Percentiles rank a stretch among this genome's conserved stretches.
Evolutionary conservation across 30 jellyfish, hydroid and myxozoan genomes (phyloP).

Genomic region (Calvadosia cruxmelitensis): DNA sequence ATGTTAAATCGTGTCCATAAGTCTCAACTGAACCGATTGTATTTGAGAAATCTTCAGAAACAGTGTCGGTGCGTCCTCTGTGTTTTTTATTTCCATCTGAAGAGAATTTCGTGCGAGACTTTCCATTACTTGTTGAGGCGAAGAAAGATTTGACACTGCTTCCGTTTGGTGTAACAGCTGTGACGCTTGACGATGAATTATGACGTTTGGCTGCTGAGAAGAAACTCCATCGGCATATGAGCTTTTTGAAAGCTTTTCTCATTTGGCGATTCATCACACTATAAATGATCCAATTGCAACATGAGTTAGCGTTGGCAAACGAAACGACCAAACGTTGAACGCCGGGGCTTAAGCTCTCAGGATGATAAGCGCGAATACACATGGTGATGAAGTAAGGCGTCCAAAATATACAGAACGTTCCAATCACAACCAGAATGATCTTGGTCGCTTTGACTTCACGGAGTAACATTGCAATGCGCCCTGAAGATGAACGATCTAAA

Average conservation of each 20-base stretch:
- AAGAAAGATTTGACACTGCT: too few relatives aligned
- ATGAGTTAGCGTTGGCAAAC: conserved; percentile 46
- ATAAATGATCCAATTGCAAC: conserved; percentile 78
- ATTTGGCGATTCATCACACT: conserved; percentile 63
- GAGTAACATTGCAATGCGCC: conserved; percentile 6
- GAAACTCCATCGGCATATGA: conserved; percentile 2
- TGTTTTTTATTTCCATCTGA: too few relatives aligned
- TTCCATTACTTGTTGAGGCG: too few relatives aligned
- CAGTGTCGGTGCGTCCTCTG: too few relatives aligned
- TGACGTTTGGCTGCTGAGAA: too few relatives aligned
- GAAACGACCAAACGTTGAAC: conserved; percentile 45
- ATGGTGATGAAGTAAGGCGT: conserved; percentile 53
- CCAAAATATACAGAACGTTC: conserved; percentile 66
- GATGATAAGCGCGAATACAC: conserved; percentile 43
- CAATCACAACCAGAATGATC: conserved; percentile 59
- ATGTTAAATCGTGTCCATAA: too few relatives aligned
- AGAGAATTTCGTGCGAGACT: too few relatives aligned
- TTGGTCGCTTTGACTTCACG: conserved; percentile 72
- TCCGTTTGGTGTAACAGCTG: too few relatives aligned
- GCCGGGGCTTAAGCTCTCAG: conserved; percentile 27
- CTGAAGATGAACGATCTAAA: conserved; percentile 9
- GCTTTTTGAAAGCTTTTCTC: conserved; percentile 42
- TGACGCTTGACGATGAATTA: too few relatives aligned
- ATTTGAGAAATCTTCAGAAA: too few relatives aligned
- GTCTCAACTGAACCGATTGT: too few relatives aligned